Conservation (phyloP, 2,888 invertebrate species). For the Zaprionus bogoriensis region DNA sequence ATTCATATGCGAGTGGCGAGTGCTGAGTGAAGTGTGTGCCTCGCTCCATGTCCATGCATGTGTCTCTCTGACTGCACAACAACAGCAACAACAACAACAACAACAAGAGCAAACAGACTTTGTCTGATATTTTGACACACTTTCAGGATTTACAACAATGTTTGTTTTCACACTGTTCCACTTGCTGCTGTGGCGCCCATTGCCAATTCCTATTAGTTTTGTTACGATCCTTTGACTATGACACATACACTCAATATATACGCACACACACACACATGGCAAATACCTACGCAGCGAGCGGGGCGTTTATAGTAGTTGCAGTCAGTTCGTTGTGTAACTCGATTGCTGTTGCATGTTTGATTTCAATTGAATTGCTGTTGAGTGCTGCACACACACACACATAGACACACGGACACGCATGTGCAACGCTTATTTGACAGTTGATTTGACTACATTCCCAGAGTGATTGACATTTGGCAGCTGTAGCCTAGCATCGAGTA, state of each 20-base stretch:
- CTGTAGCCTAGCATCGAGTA: slow-evolving; percentile 26
- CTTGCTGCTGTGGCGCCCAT: slow-evolving; percentile 1
- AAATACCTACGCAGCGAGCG: not conserved
- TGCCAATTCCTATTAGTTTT: slow-evolving; percentile 47
- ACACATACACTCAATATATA: slow-evolving; percentile 41
- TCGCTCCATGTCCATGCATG: not conserved
- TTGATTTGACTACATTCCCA: slow-evolving; percentile 78
- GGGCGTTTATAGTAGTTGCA: slow-evolving; percentile 49
- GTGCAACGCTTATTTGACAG: slow-evolving; percentile 77
- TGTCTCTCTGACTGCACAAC: not conserved
- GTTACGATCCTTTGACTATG: slow-evolving; percentile 53
- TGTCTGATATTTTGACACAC: slow-evolving; percentile 66
- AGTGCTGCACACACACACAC: slow-evolving; percentile 57
- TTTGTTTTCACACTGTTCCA: slow-evolving; percentile 53
- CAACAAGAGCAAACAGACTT: slow-evolving; percentile 6
- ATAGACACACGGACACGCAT: slow-evolving; percentile 35
- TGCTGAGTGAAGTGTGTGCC: not conserved
- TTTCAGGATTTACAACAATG: slow-evolving; percentile 63
- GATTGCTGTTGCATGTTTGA: slow-evolving; percentile 77
- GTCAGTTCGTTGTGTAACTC: slow-evolving; percentile 56
- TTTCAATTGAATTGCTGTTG: slow-evolving; percentile 78
- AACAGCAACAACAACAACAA: not conserved
- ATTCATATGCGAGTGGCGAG: slow-evolving; percentile 12
- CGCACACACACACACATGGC: slow-evolving; percentile 22
- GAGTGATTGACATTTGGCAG: slow-evolving; percentile 76